These are phyloP conservation scores for Virgularia gustaviana DNA, from an alignment of 92 coral and sea anemone genomes.

Conservation along the genomic window DNA sequence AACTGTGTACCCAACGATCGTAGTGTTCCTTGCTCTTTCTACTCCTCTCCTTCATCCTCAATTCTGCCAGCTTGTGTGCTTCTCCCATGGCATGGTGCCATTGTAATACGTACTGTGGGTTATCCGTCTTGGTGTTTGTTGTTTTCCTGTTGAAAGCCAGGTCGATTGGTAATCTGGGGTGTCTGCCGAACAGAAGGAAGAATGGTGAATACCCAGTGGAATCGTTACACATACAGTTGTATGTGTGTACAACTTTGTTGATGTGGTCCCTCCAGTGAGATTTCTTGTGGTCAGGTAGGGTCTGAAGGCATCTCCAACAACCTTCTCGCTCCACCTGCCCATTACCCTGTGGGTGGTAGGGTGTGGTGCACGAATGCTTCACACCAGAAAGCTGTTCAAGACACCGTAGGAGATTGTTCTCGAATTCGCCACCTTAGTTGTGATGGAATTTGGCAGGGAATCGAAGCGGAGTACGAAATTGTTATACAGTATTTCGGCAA, in stretches of 20 bases:
- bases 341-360: conserved; percentile 51
- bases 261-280: conserved; percentile 48
- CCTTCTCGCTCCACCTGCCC: conserved; percentile 47
- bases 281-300: conserved; percentile 53
- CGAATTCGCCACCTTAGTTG: conserved; percentile 54
- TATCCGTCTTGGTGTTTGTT: too few species aligned
- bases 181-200: too few species aligned
- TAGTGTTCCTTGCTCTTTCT: too few species aligned
- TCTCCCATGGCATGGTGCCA: too few species aligned
- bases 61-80: too few species aligned
- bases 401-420: conserved; percentile 35
- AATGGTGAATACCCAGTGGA: too few species aligned
- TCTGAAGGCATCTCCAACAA: conserved; percentile 47
- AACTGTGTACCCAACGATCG: too few species aligned
- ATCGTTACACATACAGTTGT: too few species aligned
- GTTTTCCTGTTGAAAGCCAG: too few species aligned
- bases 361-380: conserved; percentile 45
- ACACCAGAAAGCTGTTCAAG: conserved; percentile 50
- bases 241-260: conserved; percentile 48
- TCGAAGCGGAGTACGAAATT: conserved; percentile 47
- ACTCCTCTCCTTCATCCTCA: too few species aligned
- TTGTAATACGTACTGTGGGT: too few species aligned
- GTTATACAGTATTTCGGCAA: conserved; percentile 44
- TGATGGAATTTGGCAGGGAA: conserved; percentile 47
- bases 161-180: too few species aligned